Conservation (phyloP, 2,797 vertebrate genomes). For the Corythornis leucogaster region DNA sequence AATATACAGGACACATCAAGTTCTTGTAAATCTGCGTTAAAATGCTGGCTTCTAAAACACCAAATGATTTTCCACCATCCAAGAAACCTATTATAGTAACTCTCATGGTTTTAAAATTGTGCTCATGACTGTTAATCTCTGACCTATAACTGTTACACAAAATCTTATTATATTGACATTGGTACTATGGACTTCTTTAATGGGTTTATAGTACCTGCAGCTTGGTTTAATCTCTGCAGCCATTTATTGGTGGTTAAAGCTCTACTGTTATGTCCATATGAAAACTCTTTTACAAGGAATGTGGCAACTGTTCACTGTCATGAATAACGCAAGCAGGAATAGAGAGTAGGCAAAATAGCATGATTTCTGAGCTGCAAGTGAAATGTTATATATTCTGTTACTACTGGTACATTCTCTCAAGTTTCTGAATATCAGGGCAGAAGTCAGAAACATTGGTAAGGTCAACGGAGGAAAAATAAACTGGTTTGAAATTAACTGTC, state of each 20-base stretch:
- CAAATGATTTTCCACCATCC: neutral
- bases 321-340: neutral
- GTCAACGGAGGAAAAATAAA: neutral
- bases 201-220: neutral
- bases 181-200: neutral
- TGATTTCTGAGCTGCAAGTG: neutral
- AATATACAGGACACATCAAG: slow-evolving; percentile 13
- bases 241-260: neutral
- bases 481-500: neutral
- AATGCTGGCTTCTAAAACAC: slow-evolving; percentile 34
- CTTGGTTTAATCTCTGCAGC: slow-evolving; percentile 20
- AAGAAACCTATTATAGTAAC: slow-evolving; percentile 1
- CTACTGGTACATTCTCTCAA: neutral
- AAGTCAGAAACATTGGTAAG: neutral
- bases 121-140: slow-evolving; percentile 26
- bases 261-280: neutral
- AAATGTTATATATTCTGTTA: neutral
- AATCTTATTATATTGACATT: slow-evolving; percentile 13
- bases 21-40: slow-evolving; percentile 40
- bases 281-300: neutral
- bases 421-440: neutral
- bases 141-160: slow-evolving; percentile 27
- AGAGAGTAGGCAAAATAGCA: neutral
- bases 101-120: slow-evolving; percentile 27
- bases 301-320: neutral